phyloP scores from a whole-genome alignment of 2,797 vertebrate species.

The Luscinia megarhynchos region DNA sequence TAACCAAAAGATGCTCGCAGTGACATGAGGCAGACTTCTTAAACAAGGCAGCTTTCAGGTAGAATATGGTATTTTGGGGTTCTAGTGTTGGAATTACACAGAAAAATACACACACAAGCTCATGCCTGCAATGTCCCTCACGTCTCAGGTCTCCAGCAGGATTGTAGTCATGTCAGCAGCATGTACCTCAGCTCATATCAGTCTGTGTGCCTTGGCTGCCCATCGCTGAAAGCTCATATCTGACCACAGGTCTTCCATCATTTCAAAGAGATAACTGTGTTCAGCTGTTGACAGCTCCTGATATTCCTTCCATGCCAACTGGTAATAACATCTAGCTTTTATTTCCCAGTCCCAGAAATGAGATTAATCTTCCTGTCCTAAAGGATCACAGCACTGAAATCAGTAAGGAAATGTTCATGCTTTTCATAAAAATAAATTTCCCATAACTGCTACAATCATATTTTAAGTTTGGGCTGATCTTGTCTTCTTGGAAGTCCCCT shows the following conservation, averaged over 20 bases:
- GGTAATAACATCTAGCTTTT: constrained; percentile 6
- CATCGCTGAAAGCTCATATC: neutral
- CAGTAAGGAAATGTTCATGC: neutral
- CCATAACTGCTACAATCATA: neutral
- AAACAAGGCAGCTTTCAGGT: neutral
- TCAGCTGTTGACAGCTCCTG: constrained; percentile 22
- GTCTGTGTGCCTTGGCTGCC: neutral
- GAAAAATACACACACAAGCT: neutral
- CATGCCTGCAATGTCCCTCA: neutral
- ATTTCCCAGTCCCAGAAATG: neutral
- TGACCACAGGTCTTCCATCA: constrained; percentile 20
- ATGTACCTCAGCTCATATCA: neutral
- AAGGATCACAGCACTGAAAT: constrained; percentile 8
- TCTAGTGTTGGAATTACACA: neutral
- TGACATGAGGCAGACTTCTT: neutral
- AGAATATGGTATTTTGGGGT: neutral
- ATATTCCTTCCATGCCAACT: neutral
- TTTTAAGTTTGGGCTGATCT: neutral
- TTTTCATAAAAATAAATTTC: constrained; percentile 11
- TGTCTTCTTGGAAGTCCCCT: neutral
- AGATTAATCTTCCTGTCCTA: constrained; percentile 25
- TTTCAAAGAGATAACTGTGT: neutral
- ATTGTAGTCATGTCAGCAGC: neutral
- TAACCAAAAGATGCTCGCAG: neutral
- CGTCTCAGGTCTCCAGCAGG: neutral